Conservation (phyloP, 2,888 invertebrate genomes). For the Drosophila mulleri region DNA sequence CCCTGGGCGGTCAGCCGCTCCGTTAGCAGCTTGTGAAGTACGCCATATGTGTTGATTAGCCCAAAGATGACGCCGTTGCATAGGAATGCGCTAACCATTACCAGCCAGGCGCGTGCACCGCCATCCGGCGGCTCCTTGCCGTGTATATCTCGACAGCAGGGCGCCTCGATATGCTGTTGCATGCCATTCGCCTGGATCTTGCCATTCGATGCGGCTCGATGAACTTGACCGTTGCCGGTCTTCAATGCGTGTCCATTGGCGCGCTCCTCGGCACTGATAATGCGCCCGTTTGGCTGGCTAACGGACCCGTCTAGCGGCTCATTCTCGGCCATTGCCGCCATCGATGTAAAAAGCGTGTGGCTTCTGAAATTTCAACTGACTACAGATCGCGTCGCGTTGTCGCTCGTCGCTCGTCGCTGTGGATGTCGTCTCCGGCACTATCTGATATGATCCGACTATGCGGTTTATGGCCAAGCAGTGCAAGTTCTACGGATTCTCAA, state of each 20-base stretch:
- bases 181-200: slow-evolving; percentile 48
- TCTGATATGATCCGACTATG: slow-evolving; percentile 26
- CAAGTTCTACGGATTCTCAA: slow-evolving; percentile 11
- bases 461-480: slow-evolving; percentile 18
- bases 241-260: slow-evolving; percentile 50
- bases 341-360: slow-evolving; percentile 24
- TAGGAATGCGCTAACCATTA: slow-evolving; percentile 93
- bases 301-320: slow-evolving; percentile 75
- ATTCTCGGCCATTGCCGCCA: slow-evolving; percentile 74
- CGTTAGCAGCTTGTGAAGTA: slow-evolving; percentile 89
- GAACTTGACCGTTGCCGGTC: slow-evolving; percentile 36
- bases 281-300: slow-evolving; percentile 68
- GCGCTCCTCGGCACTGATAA: slow-evolving; percentile 58
- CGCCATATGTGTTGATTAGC: slow-evolving; percentile 94
- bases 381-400: slow-evolving; percentile 20
- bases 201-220: slow-evolving; percentile 36
- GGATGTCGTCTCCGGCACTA: not conserved
- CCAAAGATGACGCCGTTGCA: slow-evolving; percentile 96
- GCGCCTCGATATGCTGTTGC: slow-evolving; percentile 74
- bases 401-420: not conserved
- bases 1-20: slow-evolving; percentile 88
- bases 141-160: slow-evolving; percentile 81
- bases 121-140: slow-evolving; percentile 89
- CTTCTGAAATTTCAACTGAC: slow-evolving; percentile 53
- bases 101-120: slow-evolving; percentile 91